Percentiles rank a stretch among this genome's conserved stretches.
Evolutionary conservation across 2,888 invertebrate species (phyloP).

Genomic region (Nemotelus nigrinus): DNA sequence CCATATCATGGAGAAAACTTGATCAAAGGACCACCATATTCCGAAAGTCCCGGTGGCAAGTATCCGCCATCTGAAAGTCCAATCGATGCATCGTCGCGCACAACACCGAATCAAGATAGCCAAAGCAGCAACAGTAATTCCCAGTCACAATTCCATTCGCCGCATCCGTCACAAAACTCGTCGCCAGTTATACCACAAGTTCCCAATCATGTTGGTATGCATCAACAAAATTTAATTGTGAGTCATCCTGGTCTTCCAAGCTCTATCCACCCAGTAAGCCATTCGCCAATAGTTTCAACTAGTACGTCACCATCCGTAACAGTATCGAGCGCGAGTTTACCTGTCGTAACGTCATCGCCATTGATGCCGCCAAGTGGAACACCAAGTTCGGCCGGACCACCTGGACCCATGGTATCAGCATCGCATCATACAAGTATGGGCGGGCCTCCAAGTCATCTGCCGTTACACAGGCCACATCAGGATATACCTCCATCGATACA

Average conservation of each 20-base stretch:
- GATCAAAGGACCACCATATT: constrained; percentile 62
- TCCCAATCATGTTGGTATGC: constrained; percentile 56
- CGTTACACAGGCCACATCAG: constrained; percentile 63
- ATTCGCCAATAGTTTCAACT: constrained; percentile 53
- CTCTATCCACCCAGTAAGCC: constrained; percentile 51
- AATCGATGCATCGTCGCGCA: constrained; percentile 63
- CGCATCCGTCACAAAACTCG: constrained; percentile 57
- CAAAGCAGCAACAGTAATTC: constrained; percentile 64
- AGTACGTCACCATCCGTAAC: constrained; percentile 54
- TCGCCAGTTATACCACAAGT: constrained; percentile 64
- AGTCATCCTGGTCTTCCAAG: constrained; percentile 59
- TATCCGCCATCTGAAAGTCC: constrained; percentile 62
- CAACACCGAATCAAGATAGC: constrained; percentile 65
- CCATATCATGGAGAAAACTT: constrained; percentile 63
- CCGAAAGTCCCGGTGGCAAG: constrained; percentile 55
- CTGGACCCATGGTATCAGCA: constrained; percentile 57
- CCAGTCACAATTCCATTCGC: constrained; percentile 62
- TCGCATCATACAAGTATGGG: constrained; percentile 54
- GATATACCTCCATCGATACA: constrained; percentile 63
- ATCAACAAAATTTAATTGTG: constrained; percentile 57
- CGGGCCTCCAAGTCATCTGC: constrained; percentile 54
- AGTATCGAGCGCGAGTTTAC: constrained; percentile 50
- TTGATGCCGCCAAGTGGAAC: constrained; percentile 64
- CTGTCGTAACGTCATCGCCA: constrained; percentile 63
- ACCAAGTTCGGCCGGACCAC: constrained; percentile 54